Base-by-base conservation (phyloP, 2,113 vertebrate species). In the Balaeniceps rex region DNA sequence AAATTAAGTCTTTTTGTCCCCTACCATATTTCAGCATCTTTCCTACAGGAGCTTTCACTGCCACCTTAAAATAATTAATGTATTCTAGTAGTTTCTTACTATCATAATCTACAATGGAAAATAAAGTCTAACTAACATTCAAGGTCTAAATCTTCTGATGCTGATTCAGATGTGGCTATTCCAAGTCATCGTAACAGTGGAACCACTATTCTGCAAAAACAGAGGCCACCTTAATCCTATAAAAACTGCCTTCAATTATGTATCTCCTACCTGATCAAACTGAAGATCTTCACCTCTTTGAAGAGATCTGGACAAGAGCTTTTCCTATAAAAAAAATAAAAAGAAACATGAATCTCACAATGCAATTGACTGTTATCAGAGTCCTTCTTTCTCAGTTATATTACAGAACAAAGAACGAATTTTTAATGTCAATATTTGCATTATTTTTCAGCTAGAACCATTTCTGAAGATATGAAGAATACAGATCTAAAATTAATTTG, bases 251-350 rank as follows among this genome's bases (percentile, higher is more conserved):
- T 93, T 83, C 31, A 88, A 66, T 36, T n/a, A n/a, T 2, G 7
- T 9, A 28, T 52, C 33, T 47, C 98, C 94, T 97, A 99, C 99
- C 99, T 99, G 99, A 98, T 99, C 99, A 99, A 99, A 99, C 98
- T 99, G 99, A 97, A 99, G 98, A 98, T 99, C 99, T 98, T 99
- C 99, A 96, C 99, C 99, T 98, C 99, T 99, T 97, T 99, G 99
- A 78, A 99, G 99, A 90, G 99, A 99, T 98, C 99, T 98, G 94
- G 99, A 99, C 97, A 99, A 98, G 9, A 98, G 99, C 95, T 99
- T 99, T 98, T 99, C 99, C 99, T 99, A 96, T 22, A 22, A 74
- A 54, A 60, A 60, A n/a, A 72, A 33, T 4, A 11, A 75, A 51
- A 66, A 40, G 1, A 64, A 76, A 11, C 9, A 49, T 31, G 7